Conservation (phyloP, 1,140 invertebrate genomes). For the Copidosoma floridanum region DNA sequence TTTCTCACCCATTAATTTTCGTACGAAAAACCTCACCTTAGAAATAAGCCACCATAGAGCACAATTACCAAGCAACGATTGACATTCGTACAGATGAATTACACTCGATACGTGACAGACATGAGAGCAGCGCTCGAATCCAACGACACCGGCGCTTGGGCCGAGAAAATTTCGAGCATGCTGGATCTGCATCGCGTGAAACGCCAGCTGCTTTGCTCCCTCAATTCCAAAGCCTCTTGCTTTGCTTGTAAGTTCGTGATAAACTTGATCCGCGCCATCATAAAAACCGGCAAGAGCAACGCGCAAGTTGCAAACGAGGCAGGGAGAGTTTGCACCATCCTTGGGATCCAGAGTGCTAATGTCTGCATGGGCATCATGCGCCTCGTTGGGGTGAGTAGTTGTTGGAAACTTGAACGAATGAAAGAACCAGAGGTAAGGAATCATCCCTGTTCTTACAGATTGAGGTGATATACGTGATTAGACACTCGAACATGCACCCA, state of each 20-base stretch:
- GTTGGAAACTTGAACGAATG: neutral
- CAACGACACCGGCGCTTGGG: conserved; percentile 69
- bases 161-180: conserved; percentile 76
- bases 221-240: conserved; percentile 86
- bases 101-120: conserved; percentile 68
- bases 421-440: neutral
- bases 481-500: conserved; percentile 72
- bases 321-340: conserved; percentile 74
- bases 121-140: conserved; percentile 60
- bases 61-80: too few relatives aligned
- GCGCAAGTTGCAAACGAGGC: conserved; percentile 82
- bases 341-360: conserved; percentile 79
- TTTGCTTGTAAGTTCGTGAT: conserved; percentile 85
- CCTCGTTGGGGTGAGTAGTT: conserved; percentile 71
- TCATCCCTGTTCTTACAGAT: conserved; percentile 58
- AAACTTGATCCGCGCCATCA: conserved; percentile 80
- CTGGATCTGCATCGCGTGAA: conserved; percentile 80
- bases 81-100: conserved; percentile 53
- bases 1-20: too few relatives aligned
- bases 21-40: too few relatives aligned
- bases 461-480: conserved; percentile 78
- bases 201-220: conserved; percentile 81
- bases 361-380: conserved; percentile 84
- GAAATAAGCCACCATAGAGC: too few relatives aligned
- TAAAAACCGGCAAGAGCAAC: conserved; percentile 75